Evolutionary conservation across 1,140 invertebrate genomes (phyloP), one percentile per base, ranked within the genome.

Genomic region (Drosophila burlai): DNA sequence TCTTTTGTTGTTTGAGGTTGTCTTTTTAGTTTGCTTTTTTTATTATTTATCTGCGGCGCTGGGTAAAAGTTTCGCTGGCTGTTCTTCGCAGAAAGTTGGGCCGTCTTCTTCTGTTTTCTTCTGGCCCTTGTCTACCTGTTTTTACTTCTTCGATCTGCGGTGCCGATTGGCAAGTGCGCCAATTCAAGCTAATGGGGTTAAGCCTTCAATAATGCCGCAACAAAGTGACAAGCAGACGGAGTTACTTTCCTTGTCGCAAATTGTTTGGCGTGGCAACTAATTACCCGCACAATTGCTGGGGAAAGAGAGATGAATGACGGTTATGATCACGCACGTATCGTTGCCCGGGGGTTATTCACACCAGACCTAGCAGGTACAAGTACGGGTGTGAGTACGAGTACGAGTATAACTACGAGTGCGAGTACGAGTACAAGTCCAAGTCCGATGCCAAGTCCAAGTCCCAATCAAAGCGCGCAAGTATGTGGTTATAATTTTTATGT

Each of bases 101-200:
- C 63, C 24, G 60, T 36, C 74, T 80, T 80, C 81, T 71, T 50
- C 76, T 62, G 50, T 62, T 57, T 26, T 18, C 26, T 63, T 34
- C 42, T 65, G 82, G 83, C 81, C 85, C 73, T 89, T 83, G 84
- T 77, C 76, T 87, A 89, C 84, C 83, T 83, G 83, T 80, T 87
- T 81, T 63, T 36, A 18, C 34, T 50, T 59, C 36, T 46, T 76
- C 65, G 83, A 87, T 85, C 83, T 55, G 40, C 59, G 49, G 38
- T 18, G 65, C 81, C 65, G 84, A 87, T 89, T 89, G 84, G 85
- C 84, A 89, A 89, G 84, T 90, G 84, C 84, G 84, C 85, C 84
- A 89, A 89, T 89, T 89, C 80, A 84, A 68, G 81, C 84, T 89
- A 89, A 89, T 89, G 84, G 84, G 85, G 84, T 89, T 89, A 89